Percentiles rank a stretch among this genome's conserved stretches.
Evolutionary conservation across 2,797 vertebrate species (phyloP).

Genomic region (Anguilla obscura): DNA sequence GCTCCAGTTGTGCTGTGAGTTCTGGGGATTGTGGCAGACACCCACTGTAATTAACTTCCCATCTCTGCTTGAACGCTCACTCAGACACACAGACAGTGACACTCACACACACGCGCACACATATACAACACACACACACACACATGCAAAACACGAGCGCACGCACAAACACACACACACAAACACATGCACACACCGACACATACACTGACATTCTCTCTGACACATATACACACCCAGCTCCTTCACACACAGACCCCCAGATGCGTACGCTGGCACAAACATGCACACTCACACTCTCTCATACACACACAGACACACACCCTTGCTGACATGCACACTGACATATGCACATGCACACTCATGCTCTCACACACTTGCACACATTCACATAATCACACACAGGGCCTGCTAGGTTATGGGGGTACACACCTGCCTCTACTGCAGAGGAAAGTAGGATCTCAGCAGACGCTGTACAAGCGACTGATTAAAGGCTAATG

Average conservation of each 20-base stretch:
- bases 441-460: not conserved
- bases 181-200: slow-evolving; percentile 9
- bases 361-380: slow-evolving; percentile 10
- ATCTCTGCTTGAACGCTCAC: slow-evolving; percentile 74
- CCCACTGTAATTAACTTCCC: slow-evolving; percentile 77
- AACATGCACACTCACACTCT: slow-evolving; percentile 25
- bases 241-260: slow-evolving; percentile 31
- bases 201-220: not conserved
- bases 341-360: slow-evolving; percentile 26
- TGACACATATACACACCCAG: not conserved
- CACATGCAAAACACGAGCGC: not conserved
- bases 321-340: slow-evolving; percentile 33
- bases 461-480: not conserved
- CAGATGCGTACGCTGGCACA: slow-evolving; percentile 22
- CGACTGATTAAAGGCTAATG: not conserved
- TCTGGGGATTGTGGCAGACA: slow-evolving; percentile 76
- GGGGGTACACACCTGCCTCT: not conserved
- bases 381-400: not conserved
- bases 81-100: slow-evolving; percentile 51
- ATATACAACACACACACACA: slow-evolving; percentile 8
- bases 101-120: slow-evolving; percentile 51
- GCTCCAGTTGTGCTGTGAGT: slow-evolving; percentile 77
- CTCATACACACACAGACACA: slow-evolving; percentile 23
- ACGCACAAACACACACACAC: not conserved
- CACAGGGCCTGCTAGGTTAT: not conserved